These are phyloP conservation scores for Beaufortia kweichowensis DNA, from an alignment of 2,113 vertebrate genomes.

Conservation along the genomic window DNA sequence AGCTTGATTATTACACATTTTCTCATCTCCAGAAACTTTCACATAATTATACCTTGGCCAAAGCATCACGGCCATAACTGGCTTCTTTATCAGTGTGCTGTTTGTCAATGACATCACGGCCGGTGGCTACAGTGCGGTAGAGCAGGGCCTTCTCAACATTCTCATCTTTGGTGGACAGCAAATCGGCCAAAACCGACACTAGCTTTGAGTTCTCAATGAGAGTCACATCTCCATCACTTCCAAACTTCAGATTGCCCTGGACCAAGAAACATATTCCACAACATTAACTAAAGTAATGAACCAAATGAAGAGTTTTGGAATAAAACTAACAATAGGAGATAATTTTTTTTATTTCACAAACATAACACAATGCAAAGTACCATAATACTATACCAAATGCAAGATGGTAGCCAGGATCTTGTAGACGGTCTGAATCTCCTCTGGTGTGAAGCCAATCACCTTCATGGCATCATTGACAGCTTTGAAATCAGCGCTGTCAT, in stretches of 20 bases:
- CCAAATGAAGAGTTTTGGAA: too few relatives aligned
- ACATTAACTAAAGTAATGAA: too few relatives aligned
- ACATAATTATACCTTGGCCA: conserved; percentile 83
- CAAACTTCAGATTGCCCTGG: conserved; percentile 92
- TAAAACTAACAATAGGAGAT: too few relatives aligned
- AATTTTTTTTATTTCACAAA: too few relatives aligned
- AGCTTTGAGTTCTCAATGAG: conserved; percentile 85
- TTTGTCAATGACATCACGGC: conserved; percentile 93
- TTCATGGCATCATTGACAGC: conserved; percentile 95
- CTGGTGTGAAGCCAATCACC: conserved; percentile 92
- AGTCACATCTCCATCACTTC: conserved; percentile 85
- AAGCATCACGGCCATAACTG: conserved; percentile 89
- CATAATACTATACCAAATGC: conserved; percentile 82
- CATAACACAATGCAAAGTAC: not conserved
- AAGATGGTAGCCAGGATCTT: conserved; percentile 93
- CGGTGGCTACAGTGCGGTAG: conserved; percentile 92
- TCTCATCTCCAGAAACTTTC: too few relatives aligned
- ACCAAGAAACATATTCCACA: not conserved
- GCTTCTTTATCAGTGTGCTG: conserved; percentile 93
- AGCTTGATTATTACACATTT: too few relatives aligned
- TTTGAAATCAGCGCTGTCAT: conserved; percentile 88
- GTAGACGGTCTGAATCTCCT: conserved; percentile 94
- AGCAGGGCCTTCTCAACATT: conserved; percentile 91
- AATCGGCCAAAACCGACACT: conserved; percentile 80
- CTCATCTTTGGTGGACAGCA: conserved; percentile 86